phyloP scores from a whole-genome alignment of 2,113 vertebrate genomes.

The Rissa tridactyla region DNA sequence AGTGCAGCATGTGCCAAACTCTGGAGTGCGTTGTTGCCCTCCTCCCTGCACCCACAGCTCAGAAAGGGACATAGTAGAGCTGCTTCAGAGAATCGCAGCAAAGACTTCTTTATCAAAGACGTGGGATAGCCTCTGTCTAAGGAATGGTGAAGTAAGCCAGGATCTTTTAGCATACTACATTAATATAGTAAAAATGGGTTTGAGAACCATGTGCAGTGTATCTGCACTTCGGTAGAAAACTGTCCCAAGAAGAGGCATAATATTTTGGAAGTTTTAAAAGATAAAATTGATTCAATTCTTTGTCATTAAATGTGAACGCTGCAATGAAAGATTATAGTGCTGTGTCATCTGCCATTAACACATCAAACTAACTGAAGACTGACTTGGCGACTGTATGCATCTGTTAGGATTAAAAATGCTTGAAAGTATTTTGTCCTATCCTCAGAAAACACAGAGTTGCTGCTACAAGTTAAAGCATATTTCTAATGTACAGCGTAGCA shows the following conservation, averaged over 20 bases:
- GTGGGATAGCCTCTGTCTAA: not conserved
- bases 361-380: not conserved
- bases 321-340: not conserved
- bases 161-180: not conserved
- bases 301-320: not conserved
- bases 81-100: not conserved
- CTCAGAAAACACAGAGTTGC: not conserved
- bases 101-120: not conserved
- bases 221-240: not conserved
- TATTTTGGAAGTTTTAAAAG: not conserved
- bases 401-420: not conserved
- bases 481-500: not conserved
- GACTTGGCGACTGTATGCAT: not conserved
- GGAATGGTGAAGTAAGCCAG: rapidly evolving
- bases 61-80: not conserved
- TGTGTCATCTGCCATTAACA: not conserved
- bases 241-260: not conserved
- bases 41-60: not conserved
- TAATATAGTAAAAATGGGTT: not conserved
- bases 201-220: not conserved
- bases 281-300: not conserved
- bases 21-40: not conserved
- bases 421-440: not conserved
- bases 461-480: not conserved
- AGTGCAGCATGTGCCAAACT: not conserved